phyloP scores from a whole-genome alignment of 2,113 vertebrate species.

The Cavia aperea region DNA sequence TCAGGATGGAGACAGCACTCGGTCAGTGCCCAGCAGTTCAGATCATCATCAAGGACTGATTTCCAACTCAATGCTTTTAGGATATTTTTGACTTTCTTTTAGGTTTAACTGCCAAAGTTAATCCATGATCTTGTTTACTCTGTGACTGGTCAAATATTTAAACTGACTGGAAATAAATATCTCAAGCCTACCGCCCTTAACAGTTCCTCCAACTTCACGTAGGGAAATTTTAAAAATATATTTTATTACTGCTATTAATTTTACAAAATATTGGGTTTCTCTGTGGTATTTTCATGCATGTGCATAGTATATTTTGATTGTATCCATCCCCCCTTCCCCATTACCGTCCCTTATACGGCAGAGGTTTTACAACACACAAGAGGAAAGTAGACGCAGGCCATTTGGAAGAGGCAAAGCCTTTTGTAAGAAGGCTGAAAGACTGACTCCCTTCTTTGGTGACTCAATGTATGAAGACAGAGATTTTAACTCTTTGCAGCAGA shows the following conservation, averaged over 20 bases:
- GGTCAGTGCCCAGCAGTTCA: background rate
- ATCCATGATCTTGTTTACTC: slow-evolving; percentile 38
- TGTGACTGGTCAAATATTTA: slow-evolving; percentile 44
- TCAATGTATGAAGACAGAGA: background rate
- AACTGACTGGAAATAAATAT: slow-evolving; percentile 28
- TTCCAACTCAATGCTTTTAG: background rate
- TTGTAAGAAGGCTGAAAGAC: too few relatives aligned
- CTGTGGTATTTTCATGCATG: background rate
- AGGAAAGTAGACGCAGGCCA: background rate
- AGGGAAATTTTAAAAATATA: background rate
- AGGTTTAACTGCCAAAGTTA: slow-evolving; percentile 31
- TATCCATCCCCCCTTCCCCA: background rate
- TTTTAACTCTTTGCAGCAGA: background rate
- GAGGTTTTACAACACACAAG: background rate
- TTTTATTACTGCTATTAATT: background rate
- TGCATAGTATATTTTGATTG: background rate
- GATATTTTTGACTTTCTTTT: background rate
- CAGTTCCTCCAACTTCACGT: background rate
- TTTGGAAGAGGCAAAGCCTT: slow-evolving; percentile 5
- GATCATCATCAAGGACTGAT: background rate
- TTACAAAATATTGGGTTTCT: background rate
- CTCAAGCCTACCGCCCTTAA: background rate
- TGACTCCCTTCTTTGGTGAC: background rate
- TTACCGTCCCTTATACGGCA: background rate
- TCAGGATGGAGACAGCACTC: background rate